phyloP scores from a whole-genome alignment of 2,888 invertebrate species.

The Lepidochitona cinerea region DNA sequence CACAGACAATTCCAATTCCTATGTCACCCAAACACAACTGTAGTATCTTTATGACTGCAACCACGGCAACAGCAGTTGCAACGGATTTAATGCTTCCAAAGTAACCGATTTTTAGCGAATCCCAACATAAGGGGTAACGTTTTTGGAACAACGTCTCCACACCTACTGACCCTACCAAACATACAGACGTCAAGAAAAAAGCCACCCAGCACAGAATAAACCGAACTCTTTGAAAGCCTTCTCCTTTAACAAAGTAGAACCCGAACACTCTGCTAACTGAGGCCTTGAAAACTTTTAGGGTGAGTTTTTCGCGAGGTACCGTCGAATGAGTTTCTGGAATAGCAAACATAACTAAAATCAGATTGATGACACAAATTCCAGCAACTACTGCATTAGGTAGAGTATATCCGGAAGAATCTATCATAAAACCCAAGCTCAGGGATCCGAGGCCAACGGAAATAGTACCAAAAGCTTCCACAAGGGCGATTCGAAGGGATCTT shows the following conservation, averaged over 20 bases:
- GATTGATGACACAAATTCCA: conserved; percentile 7
- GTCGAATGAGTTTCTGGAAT: conserved; percentile 28
- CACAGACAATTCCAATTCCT: conserved; percentile 30
- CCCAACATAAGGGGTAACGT: conserved; percentile 40
- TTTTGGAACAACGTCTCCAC: conserved; percentile 37
- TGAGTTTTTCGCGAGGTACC: conserved; percentile 7
- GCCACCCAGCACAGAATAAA: conserved; percentile 21
- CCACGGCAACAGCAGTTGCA: conserved; percentile 24
- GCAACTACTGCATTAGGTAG: conserved; percentile 21
- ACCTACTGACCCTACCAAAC: conserved; percentile 21
- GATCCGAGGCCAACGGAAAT: conserved; percentile 21
- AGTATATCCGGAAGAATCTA: conserved; percentile 24
- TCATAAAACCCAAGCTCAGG: conserved; percentile 33
- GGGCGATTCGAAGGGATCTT: conserved; percentile 28
- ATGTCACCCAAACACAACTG: conserved; percentile 33
- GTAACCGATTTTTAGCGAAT: conserved; percentile 33
- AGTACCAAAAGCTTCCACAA: conserved; percentile 26
- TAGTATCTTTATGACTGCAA: conserved; percentile 27
- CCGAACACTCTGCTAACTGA: conserved; percentile 26
- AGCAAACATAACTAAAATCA: conserved; percentile 23
- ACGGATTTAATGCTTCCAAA: conserved; percentile 24
- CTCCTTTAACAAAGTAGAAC: conserved; percentile 22
- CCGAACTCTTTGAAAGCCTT: not conserved
- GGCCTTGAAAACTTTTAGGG: conserved; percentile 15
- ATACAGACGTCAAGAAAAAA: conserved; percentile 21